Evolutionary conservation across 2,888 invertebrate genomes (phyloP).

Genomic region (Sinopyrophorus schimmeli): DNA sequence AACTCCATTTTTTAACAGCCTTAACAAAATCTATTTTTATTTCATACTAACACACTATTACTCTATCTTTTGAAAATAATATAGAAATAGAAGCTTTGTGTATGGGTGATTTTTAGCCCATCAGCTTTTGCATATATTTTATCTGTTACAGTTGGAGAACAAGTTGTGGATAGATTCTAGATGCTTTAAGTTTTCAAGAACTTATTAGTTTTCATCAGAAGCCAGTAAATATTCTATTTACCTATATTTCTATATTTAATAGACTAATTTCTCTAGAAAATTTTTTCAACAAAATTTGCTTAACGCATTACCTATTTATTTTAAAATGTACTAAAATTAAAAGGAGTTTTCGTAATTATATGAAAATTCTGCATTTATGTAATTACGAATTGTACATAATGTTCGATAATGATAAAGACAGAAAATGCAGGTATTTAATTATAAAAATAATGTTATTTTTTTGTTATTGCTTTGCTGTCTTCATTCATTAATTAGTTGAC

Average conservation of each 20-base stretch:
- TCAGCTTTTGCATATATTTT: conserved; percentile 27
- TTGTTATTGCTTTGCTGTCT: conserved; percentile 32
- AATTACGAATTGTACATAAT: conserved; percentile 8
- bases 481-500: conserved; percentile 33
- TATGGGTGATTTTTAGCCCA: conserved; percentile 13
- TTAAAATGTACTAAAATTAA: too few species aligned
- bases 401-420: conserved; percentile 1
- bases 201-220: conserved; percentile 21
- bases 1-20: conserved; percentile 16
- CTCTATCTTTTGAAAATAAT: conserved; percentile 8
- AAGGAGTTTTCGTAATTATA: conserved; percentile 7
- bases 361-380: conserved; percentile 13
- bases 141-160: conserved; percentile 70
- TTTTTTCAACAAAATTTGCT: conserved; percentile 11
- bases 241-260: conserved; percentile 19
- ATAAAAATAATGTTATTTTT: not conserved
- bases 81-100: conserved; percentile 20
- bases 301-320: conserved; percentile 3
- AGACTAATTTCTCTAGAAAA: conserved; percentile 15
- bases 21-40: conserved; percentile 7
- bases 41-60: conserved; percentile 16
- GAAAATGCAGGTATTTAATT: not conserved
- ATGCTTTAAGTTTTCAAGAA: conserved; percentile 23
- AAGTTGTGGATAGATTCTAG: conserved; percentile 72
- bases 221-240: conserved; percentile 16